Conservation (phyloP, 53 echinoderm and acorn worm species). For the Stichopus horrens region DNA sequence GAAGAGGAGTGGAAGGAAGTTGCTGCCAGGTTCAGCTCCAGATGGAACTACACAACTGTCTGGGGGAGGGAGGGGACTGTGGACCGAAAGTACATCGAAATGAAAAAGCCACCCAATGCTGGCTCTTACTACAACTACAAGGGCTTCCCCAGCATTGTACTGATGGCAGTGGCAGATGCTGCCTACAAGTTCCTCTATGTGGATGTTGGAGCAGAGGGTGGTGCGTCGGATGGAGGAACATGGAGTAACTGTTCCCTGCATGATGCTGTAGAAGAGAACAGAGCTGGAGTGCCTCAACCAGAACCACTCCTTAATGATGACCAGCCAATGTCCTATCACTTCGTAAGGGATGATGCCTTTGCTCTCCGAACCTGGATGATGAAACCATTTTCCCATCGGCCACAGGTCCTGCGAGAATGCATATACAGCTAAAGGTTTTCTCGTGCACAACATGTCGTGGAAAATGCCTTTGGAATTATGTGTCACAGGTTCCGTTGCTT, state of each 20-base stretch:
- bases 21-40: too few relatives aligned
- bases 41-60: conserved; percentile 50
- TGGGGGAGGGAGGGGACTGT: conserved; percentile 42
- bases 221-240: conserved; percentile 58
- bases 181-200: too few relatives aligned
- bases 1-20: too few relatives aligned
- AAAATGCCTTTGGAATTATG: conserved; percentile 51
- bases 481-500: conserved; percentile 37
- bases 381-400: conserved; percentile 46
- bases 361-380: conserved; percentile 41
- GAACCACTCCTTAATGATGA: conserved; percentile 53
- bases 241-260: too few relatives aligned
- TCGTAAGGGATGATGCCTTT: conserved; percentile 54
- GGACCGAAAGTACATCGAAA: conserved; percentile 47
- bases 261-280: too few relatives aligned
- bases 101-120: conserved; percentile 53
- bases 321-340: conserved; percentile 49
- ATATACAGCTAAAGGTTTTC: conserved; percentile 46
- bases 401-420: conserved; percentile 6
- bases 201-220: too few relatives aligned
- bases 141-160: conserved; percentile 54
- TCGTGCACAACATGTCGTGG: conserved; percentile 39
- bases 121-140: too few relatives aligned
- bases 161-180: conserved; percentile 57
- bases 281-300: too few relatives aligned